Evolutionary conservation across 2,888 invertebrate species (phyloP), one percentile per base, ranked within the genome.

Genomic region (Coremacera marginata): DNA sequence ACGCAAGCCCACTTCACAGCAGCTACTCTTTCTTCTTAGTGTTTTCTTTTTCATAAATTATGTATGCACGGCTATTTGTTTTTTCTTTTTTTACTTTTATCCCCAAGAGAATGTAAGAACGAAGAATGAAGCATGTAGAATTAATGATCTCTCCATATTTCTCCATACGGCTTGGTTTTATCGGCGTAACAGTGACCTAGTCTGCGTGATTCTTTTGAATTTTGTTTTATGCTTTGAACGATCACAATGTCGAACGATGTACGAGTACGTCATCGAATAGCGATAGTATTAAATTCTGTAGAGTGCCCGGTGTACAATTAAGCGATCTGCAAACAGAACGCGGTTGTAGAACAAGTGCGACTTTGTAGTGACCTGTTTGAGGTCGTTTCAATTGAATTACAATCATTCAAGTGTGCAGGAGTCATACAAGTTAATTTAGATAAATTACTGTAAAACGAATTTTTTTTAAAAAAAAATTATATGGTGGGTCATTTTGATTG

Each of bases 101-200:
- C 73, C 44, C 73, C 72, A 67, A 31, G 78, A 77, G 78, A 80
- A 82, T 75, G 76, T 77, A 51, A 77, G 80, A 78, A 75, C 31
- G 76, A 80, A 27, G 27, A 27, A 25, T 16, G 52, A 25, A 44
- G 31, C n/a, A 55, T 25, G 31, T 2, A 78, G 67, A 78, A 77
- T 73, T 75, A 68, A 79, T 70, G 76, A 75, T 75, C 72, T 63
- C 14, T 62, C 62, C 49, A 22, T 52, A 70, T 72, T 37, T 34
- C n/a, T 68, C 11, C 9, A 19, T n/a, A 22, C 19, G 52, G 31
- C 51, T 68, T 22, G 22, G 25, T n/a, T 60, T 71, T 44, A 44
- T 31, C n/a, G 74, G 74, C 82, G 87, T 87, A 87, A 87, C 86
- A 87, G 87, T 87, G 86, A 87, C 86, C 86, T 86, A 87, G 88